Evolutionary conservation across 2,888 invertebrate species (phyloP).

Genomic region (Drosophila flavopinicola): DNA sequence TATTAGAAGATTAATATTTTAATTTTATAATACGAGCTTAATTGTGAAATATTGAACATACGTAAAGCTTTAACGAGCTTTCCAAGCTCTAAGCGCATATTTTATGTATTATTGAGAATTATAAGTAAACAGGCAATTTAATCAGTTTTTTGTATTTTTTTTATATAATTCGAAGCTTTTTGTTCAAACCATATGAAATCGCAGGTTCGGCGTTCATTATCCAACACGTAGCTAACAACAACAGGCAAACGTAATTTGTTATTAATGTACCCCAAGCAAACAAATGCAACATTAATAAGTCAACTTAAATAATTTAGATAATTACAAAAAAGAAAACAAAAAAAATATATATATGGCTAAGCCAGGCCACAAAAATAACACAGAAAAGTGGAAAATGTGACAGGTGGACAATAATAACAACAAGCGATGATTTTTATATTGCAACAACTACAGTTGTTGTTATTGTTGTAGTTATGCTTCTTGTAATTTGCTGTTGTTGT

Average conservation of each 20-base stretch:
- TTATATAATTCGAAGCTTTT: neutral
- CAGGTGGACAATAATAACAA: slow-evolving; percentile 52
- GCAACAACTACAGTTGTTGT: slow-evolving; percentile 53
- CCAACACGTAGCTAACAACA: neutral
- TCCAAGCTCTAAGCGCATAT: too few relatives aligned
- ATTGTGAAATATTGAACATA: too few relatives aligned
- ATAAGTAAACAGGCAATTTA: too few relatives aligned
- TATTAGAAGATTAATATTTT: too few relatives aligned
- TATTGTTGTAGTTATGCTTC: slow-evolving; percentile 25
- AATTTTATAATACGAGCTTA: too few relatives aligned
- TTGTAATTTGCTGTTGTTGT: slow-evolving; percentile 37
- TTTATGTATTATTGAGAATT: too few relatives aligned
- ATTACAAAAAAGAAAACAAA: slow-evolving; percentile 39
- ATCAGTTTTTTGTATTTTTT: slow-evolving; percentile 1
- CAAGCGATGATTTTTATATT: slow-evolving; percentile 59
- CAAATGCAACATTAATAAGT: slow-evolving; percentile 42
- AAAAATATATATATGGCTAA: slow-evolving; percentile 18
- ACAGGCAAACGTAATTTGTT: slow-evolving; percentile 20
- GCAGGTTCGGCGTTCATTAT: slow-evolving; percentile 1
- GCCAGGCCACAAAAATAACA: slow-evolving; percentile 16
- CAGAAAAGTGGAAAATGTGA: slow-evolving; percentile 63
- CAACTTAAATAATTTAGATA: slow-evolving; percentile 40
- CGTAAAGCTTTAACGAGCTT: too few relatives aligned
- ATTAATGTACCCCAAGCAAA: slow-evolving; percentile 24
- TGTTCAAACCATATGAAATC: neutral